Percentiles rank a stretch among this genome's conserved stretches.
phyloP scores from a whole-genome alignment of 2,113 vertebrate species.

The Coracopsis vasa region DNA sequence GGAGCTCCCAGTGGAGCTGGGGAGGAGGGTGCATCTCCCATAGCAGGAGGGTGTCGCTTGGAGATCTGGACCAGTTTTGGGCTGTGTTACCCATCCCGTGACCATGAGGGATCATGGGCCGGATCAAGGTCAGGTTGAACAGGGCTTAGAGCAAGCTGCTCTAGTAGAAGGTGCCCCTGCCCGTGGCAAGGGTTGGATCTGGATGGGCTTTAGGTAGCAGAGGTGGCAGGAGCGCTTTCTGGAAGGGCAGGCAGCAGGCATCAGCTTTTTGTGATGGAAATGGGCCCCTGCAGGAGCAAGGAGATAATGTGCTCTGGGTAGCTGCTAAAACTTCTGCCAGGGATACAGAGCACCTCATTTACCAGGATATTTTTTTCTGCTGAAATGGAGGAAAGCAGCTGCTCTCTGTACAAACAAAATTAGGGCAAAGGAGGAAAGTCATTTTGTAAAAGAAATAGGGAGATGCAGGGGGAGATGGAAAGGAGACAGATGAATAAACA shows the following conservation, averaged over 20 bases:
- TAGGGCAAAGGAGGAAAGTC: constrained; percentile 68
- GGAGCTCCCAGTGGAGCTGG: accelerated
- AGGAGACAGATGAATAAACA: constrained; percentile 71
- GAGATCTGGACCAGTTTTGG: not conserved
- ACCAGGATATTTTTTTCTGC: not conserved
- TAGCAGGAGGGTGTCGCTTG: not conserved
- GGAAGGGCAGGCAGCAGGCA: not conserved
- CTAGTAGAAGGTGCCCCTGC: not conserved
- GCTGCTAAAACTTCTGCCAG: not conserved
- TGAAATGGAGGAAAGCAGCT: constrained; percentile 57
- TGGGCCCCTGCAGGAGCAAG: not conserved
- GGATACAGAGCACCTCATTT: constrained; percentile 10
- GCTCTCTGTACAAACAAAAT: constrained; percentile 66
- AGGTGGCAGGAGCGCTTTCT: not conserved
- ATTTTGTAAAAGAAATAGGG: constrained; percentile 57
- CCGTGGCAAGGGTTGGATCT: not conserved
- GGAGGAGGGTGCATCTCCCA: not conserved
- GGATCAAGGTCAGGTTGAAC: not conserved
- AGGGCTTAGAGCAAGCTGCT: not conserved
- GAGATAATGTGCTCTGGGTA: not conserved
- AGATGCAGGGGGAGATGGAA: constrained; percentile 66
- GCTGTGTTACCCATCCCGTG: accelerated
- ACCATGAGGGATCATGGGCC: accelerated
- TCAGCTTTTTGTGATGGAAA: not conserved
- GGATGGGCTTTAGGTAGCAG: not conserved